These are phyloP conservation scores for Sympetrum striolatum DNA, from an alignment of 2,888 invertebrate species.

Conservation along the genomic window DNA sequence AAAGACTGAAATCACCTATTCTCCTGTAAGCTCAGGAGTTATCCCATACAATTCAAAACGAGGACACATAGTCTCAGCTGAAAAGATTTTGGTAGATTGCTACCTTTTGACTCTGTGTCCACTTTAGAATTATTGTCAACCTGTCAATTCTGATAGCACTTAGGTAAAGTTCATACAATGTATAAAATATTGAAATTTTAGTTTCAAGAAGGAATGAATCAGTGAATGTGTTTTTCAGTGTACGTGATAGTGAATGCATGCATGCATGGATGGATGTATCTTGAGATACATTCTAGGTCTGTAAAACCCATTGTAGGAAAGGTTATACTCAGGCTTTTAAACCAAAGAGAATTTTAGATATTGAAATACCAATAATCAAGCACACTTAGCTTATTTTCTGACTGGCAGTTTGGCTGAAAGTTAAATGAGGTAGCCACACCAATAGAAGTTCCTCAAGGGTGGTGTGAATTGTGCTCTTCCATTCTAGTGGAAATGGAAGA, in stretches of 20 bases:
- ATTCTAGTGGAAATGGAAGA: constrained; percentile 26
- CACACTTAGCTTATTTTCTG: constrained; percentile 37
- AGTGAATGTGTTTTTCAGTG: background rate
- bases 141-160: constrained; percentile 31
- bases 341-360: constrained; percentile 43
- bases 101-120: constrained; percentile 16
- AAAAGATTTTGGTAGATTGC: constrained; percentile 15
- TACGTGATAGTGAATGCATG: background rate
- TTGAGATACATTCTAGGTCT: background rate
- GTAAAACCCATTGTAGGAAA: constrained; percentile 30
- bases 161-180: constrained; percentile 21
- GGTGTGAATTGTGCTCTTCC: constrained; percentile 15
- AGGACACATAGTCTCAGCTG: constrained; percentile 10
- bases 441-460: constrained; percentile 17
- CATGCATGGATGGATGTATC: too few species aligned
- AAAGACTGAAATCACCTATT: constrained; percentile 35
- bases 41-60: background rate
- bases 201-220: background rate
- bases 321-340: constrained; percentile 40
- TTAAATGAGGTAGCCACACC: constrained; percentile 15
- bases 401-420: background rate
- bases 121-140: constrained; percentile 29
- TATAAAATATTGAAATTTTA: constrained; percentile 24
- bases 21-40: background rate
- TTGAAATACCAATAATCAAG: constrained; percentile 22